Evolutionary conservation across 2,797 vertebrate species (phyloP).

Genomic region (Benthosema pterotum): DNA sequence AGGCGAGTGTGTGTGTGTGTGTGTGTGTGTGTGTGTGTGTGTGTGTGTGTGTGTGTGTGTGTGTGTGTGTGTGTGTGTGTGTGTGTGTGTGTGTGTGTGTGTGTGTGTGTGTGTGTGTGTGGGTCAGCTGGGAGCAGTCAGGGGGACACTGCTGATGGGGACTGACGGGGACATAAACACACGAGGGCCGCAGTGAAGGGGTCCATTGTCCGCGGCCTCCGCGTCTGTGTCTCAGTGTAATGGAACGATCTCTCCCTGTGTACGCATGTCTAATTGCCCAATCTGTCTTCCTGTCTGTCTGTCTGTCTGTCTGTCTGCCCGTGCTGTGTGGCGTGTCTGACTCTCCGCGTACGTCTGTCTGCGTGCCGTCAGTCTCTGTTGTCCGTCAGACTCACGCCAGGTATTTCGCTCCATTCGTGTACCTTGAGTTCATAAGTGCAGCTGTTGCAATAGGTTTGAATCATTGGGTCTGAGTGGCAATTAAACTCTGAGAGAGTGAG

Average conservation of each 20-base stretch:
- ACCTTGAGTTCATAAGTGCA: too few species aligned
- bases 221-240: constrained; percentile 63
- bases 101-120: background rate
- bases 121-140: constrained; percentile 77
- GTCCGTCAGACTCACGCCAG: too few species aligned
- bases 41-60: constrained; percentile 22
- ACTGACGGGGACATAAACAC: constrained; percentile 81
- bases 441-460: too few species aligned
- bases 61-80: constrained; percentile 16
- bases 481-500: too few species aligned
- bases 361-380: too few species aligned
- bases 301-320: constrained; percentile 27
- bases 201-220: constrained; percentile 63
- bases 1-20: constrained; percentile 23
- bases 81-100: constrained; percentile 7
- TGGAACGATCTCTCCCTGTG: constrained; percentile 65
- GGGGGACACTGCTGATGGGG: constrained; percentile 75
- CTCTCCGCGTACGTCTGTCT: background rate
- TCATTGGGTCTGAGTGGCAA: too few species aligned
- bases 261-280: constrained; percentile 75
- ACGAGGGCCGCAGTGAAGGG: constrained; percentile 66
- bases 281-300: constrained; percentile 58
- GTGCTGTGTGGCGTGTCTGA: background rate
- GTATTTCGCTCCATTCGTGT: too few species aligned
- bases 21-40: constrained; percentile 14